phyloP scores from a whole-genome alignment of 1,140 invertebrate species.

The Tetraneura akinire region DNA sequence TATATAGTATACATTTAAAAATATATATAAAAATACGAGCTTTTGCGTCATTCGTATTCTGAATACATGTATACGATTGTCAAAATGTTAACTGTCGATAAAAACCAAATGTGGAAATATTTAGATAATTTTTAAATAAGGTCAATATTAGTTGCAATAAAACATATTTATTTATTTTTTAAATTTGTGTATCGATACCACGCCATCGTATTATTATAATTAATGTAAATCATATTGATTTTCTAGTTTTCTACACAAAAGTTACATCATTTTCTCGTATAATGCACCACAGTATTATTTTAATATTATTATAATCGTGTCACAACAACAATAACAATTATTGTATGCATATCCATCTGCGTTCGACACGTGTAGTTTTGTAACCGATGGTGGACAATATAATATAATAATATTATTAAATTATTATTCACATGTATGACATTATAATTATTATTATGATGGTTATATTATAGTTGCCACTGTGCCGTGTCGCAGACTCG shows the following conservation, averaged over 20 bases:
- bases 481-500: background rate
- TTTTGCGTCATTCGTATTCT: background rate
- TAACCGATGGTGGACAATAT: background rate
- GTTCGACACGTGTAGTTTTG: background rate
- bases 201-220: too few relatives aligned
- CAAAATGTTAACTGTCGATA: background rate
- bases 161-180: too few relatives aligned
- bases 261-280: too few relatives aligned
- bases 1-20: too few relatives aligned
- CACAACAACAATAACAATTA: background rate
- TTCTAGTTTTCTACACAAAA: too few relatives aligned
- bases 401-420: background rate
- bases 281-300: too few relatives aligned
- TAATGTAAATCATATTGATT: too few relatives aligned
- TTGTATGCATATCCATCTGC: background rate
- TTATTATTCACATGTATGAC: too few relatives aligned
- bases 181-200: too few relatives aligned
- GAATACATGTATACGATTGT: too few relatives aligned
- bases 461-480: background rate
- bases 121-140: background rate
- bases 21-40: background rate
- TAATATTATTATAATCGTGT: too few relatives aligned
- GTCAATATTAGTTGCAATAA: too few relatives aligned
- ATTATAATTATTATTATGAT: background rate
- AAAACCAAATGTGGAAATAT: background rate